phyloP scores from a whole-genome alignment of 2,113 vertebrate species.

The Colinus virginianus region DNA sequence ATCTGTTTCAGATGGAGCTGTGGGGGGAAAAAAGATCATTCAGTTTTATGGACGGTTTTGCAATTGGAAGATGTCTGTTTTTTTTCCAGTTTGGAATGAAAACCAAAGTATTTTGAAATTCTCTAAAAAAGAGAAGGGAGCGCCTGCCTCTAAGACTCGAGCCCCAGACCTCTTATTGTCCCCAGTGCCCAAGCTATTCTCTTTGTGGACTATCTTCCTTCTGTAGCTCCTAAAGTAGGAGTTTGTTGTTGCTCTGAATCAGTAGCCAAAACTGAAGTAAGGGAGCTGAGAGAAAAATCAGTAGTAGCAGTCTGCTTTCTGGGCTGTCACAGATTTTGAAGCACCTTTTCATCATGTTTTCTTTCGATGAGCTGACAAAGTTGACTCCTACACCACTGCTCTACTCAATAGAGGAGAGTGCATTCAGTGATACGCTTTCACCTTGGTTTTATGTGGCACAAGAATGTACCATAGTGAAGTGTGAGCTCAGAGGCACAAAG shows the following conservation, averaged over 20 bases:
- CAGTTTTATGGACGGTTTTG: constrained; percentile 52
- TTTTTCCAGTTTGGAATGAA: constrained; percentile 22
- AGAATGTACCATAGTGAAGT: not conserved
- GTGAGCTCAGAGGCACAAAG: not conserved
- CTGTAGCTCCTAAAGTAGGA: not conserved
- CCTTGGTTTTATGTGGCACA: not conserved
- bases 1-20: constrained; percentile 57
- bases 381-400: not conserved
- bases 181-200: not conserved
- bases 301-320: not conserved
- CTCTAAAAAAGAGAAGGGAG: constrained; percentile 14
- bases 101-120: constrained; percentile 58
- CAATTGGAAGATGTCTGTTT: not conserved
- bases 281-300: not conserved
- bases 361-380: not conserved
- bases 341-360: not conserved
- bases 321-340: not conserved
- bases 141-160: not conserved
- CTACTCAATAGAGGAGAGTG: not conserved
- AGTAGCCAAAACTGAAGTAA: not conserved
- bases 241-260: not conserved
- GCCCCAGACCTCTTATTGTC: constrained; percentile 14
- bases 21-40: not conserved
- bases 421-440: not conserved
- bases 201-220: not conserved